Conservation (phyloP, 2,797 vertebrate species). For the Enteromius unitaeniatus region DNA sequence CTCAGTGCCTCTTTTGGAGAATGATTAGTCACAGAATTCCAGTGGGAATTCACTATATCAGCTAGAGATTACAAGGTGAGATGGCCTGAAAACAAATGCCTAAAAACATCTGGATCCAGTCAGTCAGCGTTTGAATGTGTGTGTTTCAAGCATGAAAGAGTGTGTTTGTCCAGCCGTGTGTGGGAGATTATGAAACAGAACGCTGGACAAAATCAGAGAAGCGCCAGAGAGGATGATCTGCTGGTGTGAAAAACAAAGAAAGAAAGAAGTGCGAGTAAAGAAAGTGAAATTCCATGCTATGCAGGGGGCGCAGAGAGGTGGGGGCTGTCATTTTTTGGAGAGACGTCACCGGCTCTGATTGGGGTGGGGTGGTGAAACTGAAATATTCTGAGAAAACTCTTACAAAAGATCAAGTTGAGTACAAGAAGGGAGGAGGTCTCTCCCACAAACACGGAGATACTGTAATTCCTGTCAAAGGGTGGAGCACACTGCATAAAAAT, state of each 20-base stretch:
- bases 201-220: conserved; percentile 60
- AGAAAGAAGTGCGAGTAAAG: conserved; percentile 2
- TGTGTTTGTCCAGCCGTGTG: conserved; percentile 55
- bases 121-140: conserved; percentile 23
- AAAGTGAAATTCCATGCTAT: conserved; percentile 54
- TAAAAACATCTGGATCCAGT: conserved; percentile 62
- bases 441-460: not conserved
- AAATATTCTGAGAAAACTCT: conserved; percentile 66
- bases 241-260: conserved; percentile 44
- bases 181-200: conserved; percentile 58
- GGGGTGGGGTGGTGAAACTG: conserved; percentile 73
- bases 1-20: conserved; percentile 19
- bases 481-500: conserved; percentile 34
- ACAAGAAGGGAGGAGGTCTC: conserved; percentile 22
- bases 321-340: conserved; percentile 70
- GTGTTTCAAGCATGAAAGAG: conserved; percentile 47
- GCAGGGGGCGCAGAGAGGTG: conserved; percentile 65
- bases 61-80: conserved; percentile 38
- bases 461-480: conserved; percentile 26
- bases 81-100: conserved; percentile 49
- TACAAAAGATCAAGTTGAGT: conserved; percentile 55
- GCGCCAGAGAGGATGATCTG: conserved; percentile 64
- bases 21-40: conserved; percentile 30
- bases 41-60: conserved; percentile 32
- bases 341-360: conserved; percentile 35